A percentile compares a stretch with the other conserved stretches of the same genome.
These are phyloP conservation scores for Pelmatolapia mariae DNA, from an alignment of 2,113 vertebrate species.

Conservation along the genomic window DNA sequence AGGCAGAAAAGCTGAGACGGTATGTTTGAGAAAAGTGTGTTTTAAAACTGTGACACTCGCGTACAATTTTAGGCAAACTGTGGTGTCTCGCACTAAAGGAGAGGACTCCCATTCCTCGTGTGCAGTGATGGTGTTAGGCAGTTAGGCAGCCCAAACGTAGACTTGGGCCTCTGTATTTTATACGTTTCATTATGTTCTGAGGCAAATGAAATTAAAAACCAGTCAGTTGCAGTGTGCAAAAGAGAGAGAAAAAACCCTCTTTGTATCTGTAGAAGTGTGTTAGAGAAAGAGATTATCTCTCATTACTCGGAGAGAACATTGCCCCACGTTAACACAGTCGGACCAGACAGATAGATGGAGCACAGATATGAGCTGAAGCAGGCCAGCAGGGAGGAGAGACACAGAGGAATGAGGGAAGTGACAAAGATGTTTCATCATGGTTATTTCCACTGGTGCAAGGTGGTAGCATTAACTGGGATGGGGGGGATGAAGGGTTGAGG, in stretches of 20 bases:
- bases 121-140: constrained; percentile 7
- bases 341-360: constrained; percentile 55
- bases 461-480: constrained; percentile 26
- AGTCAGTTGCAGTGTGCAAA: constrained; percentile 16
- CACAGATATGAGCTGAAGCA: constrained; percentile 29
- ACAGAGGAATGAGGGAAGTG: constrained; percentile 46
- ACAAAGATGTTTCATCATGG: constrained; percentile 72
- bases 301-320: constrained; percentile 42
- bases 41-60: neutral
- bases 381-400: constrained; percentile 38
- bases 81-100: neutral
- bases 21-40: neutral
- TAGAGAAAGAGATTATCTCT: constrained; percentile 27
- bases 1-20: neutral
- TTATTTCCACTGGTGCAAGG: constrained; percentile 58
- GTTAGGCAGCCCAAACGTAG: constrained; percentile 22
- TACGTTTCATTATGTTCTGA: constrained; percentile 71
- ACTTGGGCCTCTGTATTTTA: constrained; percentile 59
- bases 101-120: neutral
- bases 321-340: constrained; percentile 34
- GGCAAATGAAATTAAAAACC: constrained; percentile 67
- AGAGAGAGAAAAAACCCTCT: neutral
- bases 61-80: neutral
- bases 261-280: constrained; percentile 7
- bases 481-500: neutral